Base-by-base conservation (phyloP, 2,113 vertebrate genomes). In the Heterocephalus glaber region DNA sequence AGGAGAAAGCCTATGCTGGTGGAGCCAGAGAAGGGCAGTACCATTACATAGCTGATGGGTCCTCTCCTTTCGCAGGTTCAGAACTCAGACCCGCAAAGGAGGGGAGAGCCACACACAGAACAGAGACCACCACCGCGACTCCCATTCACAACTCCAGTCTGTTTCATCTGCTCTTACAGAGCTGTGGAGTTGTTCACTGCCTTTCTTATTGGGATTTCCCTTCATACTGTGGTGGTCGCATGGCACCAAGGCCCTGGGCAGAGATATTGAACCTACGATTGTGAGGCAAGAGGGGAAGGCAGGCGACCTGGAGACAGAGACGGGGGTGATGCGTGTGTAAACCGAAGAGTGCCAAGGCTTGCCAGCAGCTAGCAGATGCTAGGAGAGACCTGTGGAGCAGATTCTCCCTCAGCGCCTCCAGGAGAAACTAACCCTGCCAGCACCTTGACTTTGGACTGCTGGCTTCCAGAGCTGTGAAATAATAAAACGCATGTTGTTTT, bases 371-470 rank as follows among this genome's bases (percentile, higher is more conserved):
- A 22, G 9, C 16, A 41, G 76, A n/a, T 33, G 16, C 24, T 44
- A 13, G 16, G 16, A 74, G 47, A 90, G 26, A 30, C 11, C 10
- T 38, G 10, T 14, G 38, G 68, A 56, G 11, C 28, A 5, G 30
- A 88, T 83, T 74, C n/a, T 11, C 24, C 24, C 24, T 47, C 44
- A 33, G 38, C 9, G n/a, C n/a, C 28, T 60, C 24, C 63, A 85
- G 52, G 54, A 81, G 54, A 38, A 66, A 54, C 60, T 30, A 52
- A 56, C 26, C 66, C 52, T 60, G n/a, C 28, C n/a, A 63, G 47
- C 61, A 70, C 54, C 41, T 70, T 65, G 47, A 86, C 68, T 90
- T 93, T 79, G 60, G 30, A 80, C 35, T 54, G 91, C 82, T 63
- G 61, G n/a, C 60, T 35, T 85, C 52, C 54, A 86, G 72, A 95